phyloP scores from a whole-genome alignment of 2,113 vertebrate species.

The Ictidomys tridecemlineatus region DNA sequence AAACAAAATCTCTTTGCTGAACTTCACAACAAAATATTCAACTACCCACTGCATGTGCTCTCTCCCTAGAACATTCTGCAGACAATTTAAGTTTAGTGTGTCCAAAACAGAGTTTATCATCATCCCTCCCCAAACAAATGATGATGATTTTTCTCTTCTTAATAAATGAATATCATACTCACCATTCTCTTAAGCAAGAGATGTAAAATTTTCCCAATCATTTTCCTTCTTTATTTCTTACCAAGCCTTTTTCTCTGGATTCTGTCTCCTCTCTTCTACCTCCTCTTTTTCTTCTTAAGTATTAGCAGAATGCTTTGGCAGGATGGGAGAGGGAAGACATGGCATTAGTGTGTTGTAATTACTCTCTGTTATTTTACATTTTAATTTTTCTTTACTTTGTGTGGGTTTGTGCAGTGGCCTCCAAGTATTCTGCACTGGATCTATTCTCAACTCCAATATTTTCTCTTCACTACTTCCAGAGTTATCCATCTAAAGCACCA shows the following conservation, averaged over 20 bases:
- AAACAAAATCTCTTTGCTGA: neutral
- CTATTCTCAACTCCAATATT: neutral
- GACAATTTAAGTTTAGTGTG: neutral
- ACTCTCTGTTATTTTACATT: neutral
- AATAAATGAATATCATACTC: neutral
- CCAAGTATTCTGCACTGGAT: neutral
- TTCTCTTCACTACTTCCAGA: neutral
- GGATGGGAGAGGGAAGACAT: fast-evolving
- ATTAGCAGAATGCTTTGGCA: neutral
- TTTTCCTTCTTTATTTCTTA: neutral
- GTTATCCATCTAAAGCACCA: neutral
- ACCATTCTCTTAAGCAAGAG: neutral
- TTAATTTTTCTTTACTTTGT: neutral
- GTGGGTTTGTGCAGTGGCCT: neutral
- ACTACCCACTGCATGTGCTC: neutral
- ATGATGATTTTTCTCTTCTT: neutral
- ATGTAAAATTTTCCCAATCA: neutral
- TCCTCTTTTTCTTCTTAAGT: neutral
- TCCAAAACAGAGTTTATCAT: neutral
- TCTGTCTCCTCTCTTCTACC: neutral
- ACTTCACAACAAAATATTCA: neutral
- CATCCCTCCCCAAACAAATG: neutral
- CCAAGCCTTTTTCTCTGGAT: neutral
- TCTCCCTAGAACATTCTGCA: neutral
- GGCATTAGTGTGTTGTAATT: neutral